Percentiles rank a stretch among this genome's conserved stretches.
Evolutionary conservation across 2,888 invertebrate species (phyloP).

Genomic region (Cyrtodaria siliqua): DNA sequence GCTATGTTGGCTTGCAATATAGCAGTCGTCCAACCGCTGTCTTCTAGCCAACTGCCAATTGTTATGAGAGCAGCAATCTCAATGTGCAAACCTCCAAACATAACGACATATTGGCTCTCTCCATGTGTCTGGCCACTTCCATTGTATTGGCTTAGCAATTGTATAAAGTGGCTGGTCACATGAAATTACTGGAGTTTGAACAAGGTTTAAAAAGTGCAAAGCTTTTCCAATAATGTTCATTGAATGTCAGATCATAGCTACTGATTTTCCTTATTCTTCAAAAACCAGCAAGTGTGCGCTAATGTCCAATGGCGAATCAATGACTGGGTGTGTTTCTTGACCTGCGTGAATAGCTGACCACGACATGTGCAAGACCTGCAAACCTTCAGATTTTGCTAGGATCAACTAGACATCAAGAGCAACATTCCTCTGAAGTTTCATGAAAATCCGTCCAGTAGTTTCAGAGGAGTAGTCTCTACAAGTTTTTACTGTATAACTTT

Average conservation of each 20-base stretch:
- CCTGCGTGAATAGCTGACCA: too few relatives aligned
- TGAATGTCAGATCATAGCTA: slow-evolving; percentile 58
- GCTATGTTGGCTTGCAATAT: slow-evolving; percentile 42
- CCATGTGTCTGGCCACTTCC: slow-evolving; percentile 59
- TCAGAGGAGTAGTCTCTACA: too few relatives aligned
- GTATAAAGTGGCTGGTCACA: slow-evolving; percentile 50
- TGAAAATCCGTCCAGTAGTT: too few relatives aligned
- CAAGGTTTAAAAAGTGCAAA: slow-evolving; percentile 2
- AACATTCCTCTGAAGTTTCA: too few relatives aligned
- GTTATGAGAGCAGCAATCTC: slow-evolving; percentile 72
- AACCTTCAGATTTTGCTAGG: too few relatives aligned
- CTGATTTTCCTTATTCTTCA: too few relatives aligned
- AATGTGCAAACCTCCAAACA: slow-evolving; percentile 80
- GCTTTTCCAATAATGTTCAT: slow-evolving; percentile 21
- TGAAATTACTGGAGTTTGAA: slow-evolving; percentile 3
- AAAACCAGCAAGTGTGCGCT: too few relatives aligned
- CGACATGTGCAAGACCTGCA: too few relatives aligned
- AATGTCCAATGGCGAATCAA: too few relatives aligned
- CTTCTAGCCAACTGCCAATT: slow-evolving; percentile 66
- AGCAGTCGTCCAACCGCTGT: slow-evolving; percentile 70
- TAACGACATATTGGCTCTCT: slow-evolving; percentile 70
- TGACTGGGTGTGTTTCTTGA: too few relatives aligned
- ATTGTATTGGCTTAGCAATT: slow-evolving; percentile 70
- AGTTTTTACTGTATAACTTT: too few relatives aligned
- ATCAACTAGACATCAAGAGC: too few relatives aligned